phyloP scores from a whole-genome alignment of 2,888 invertebrate species.

The Leuctra nigra region DNA sequence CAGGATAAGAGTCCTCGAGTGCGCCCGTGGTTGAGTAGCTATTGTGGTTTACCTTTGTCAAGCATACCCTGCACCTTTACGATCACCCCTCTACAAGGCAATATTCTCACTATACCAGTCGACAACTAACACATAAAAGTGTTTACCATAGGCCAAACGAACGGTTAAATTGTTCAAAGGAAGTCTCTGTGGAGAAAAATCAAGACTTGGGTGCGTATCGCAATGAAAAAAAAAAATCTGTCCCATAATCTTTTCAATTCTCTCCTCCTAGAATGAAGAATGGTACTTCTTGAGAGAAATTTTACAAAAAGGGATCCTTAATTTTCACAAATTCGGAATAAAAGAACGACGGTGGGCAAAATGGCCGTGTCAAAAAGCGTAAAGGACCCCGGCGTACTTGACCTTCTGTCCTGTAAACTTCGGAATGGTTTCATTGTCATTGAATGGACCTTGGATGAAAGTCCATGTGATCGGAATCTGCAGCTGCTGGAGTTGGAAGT shows the following conservation, averaged over 20 bases:
- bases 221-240: conserved; percentile 5
- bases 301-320: conserved; percentile 11
- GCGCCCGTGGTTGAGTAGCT: conserved; percentile 14
- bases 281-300: no score
- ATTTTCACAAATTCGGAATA: conserved; percentile 13
- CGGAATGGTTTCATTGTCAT: background rate
- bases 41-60: conserved; percentile 4
- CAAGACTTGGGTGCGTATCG: background rate
- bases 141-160: conserved; percentile 14
- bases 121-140: conserved; percentile 11
- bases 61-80: no score
- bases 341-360: conserved; percentile 4
- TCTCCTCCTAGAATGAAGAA: no score
- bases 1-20: no score
- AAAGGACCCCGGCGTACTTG: background rate
- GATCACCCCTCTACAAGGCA: conserved; percentile 9
- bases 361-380: conserved; percentile 4
- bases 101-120: background rate
- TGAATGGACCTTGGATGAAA: no score
- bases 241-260: conserved; percentile 10
- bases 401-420: conserved; percentile 2
- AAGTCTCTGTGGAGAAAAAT: background rate
- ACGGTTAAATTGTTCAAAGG: conserved; percentile 10
- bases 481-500: no score
- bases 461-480: no score